Evolutionary conservation across 2,113 vertebrate genomes (phyloP).

Genomic region (Lamprologus callipterus): DNA sequence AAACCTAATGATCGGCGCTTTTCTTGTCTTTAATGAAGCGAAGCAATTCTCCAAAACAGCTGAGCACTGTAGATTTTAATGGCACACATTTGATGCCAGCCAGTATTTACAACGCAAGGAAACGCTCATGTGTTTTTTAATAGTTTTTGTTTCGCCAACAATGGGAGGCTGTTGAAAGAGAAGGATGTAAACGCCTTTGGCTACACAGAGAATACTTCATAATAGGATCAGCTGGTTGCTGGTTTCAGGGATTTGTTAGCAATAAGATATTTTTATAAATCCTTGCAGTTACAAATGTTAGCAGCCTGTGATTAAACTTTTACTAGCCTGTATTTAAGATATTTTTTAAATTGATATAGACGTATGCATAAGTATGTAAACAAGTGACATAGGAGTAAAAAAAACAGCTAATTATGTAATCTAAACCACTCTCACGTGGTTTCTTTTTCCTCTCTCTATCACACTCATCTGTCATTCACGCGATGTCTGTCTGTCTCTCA

Average conservation of each 20-base stretch:
- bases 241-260: background rate
- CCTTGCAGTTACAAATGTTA: background rate
- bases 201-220: background rate
- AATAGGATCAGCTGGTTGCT: background rate
- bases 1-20: background rate
- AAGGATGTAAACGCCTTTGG: background rate
- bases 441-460: conserved; percentile 17
- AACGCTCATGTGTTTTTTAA: background rate
- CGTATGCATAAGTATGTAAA: background rate
- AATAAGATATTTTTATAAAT: background rate
- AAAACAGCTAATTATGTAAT: conserved; percentile 55
- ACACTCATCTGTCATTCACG: conserved; percentile 39
- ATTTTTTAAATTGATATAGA: background rate
- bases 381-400: conserved; percentile 19
- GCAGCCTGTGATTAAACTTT: background rate
- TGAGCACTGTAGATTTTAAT: background rate
- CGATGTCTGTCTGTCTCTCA: background rate
- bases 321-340: background rate
- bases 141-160: background rate
- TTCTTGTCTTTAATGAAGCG: background rate
- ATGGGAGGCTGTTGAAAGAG: background rate
- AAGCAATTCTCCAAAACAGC: background rate
- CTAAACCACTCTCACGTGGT: conserved; percentile 1
- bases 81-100: background rate
- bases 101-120: background rate